These are phyloP conservation scores for Anaspis maculata DNA, from an alignment of 2,888 invertebrate species.

Conservation along the genomic window DNA sequence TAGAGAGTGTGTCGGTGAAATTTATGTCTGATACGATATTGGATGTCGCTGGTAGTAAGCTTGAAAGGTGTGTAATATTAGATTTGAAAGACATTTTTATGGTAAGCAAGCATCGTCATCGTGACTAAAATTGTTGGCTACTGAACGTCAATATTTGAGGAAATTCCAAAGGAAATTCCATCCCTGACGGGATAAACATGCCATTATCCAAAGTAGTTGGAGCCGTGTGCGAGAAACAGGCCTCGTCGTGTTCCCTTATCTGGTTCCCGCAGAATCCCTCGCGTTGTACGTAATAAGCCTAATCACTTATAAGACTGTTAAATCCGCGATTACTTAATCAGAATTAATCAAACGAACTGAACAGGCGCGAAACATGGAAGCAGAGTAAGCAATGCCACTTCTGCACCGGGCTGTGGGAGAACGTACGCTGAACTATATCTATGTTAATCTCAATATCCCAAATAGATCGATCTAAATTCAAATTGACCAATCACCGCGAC, in stretches of 20 bases:
- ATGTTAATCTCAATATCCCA: constrained; percentile 16
- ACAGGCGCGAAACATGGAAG: constrained; percentile 12
- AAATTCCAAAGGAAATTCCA: too few species aligned
- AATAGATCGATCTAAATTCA: constrained; percentile 22
- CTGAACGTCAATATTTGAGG: constrained; percentile 23
- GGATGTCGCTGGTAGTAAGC: too few species aligned
- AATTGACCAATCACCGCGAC: constrained; percentile 21
- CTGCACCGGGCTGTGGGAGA: constrained; percentile 17
- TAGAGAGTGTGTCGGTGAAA: too few species aligned
- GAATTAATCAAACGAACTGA: constrained; percentile 18
- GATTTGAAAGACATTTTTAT: constrained; percentile 14
- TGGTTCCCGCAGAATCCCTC: constrained; percentile 9
- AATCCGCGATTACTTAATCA: constrained; percentile 18
- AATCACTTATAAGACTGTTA: constrained; percentile 18
- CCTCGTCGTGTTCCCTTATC: constrained; percentile 14
- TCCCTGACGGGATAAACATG: constrained; percentile 17
- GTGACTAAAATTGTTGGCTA: constrained; percentile 21
- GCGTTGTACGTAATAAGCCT: constrained; percentile 12
- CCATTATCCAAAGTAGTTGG: constrained; percentile 15
- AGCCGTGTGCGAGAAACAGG: constrained; percentile 10
- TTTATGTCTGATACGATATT: too few species aligned
- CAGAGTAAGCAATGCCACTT: constrained; percentile 12
- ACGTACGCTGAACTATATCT: constrained; percentile 21
- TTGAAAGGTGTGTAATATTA: too few species aligned
- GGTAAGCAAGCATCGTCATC: constrained; percentile 21